Base-by-base conservation (phyloP, 2,797 vertebrate genomes). In the Lagocephalus sceleratus region DNA sequence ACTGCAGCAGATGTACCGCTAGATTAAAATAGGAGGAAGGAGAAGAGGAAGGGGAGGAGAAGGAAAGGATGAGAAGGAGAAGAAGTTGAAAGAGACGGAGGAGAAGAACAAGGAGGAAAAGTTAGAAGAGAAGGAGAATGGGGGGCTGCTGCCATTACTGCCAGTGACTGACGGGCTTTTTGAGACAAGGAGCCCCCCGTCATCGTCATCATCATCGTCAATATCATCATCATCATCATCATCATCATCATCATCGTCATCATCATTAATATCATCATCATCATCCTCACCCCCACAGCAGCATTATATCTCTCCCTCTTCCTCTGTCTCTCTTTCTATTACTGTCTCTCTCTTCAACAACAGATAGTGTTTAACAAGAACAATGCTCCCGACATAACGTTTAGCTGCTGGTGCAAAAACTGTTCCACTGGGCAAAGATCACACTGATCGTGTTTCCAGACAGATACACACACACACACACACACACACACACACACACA, bases 221-320 rank as follows among this genome's bases (percentile, higher is more conserved):
- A n/a, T n/a, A n/a, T n/a, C n/a, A n/a, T n/a, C n/a, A n/a, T n/a
- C n/a, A n/a, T n/a, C n/a, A n/a, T n/a, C n/a, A n/a, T n/a, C n/a
- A n/a, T n/a, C n/a, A n/a, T n/a, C n/a, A n/a, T n/a, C n/a, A n/a
- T n/a, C n/a, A n/a, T n/a, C n/a, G n/a, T n/a, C n/a, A n/a, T n/a
- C n/a, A n/a, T n/a, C n/a, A n/a, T n/a, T n/a, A n/a, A n/a, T n/a
- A n/a, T n/a, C n/a, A n/a, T n/a, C n/a, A n/a, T n/a, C n/a, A n/a
- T 53, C 66, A 21, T 60, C 48, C 63, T 58, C 29, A 66, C 80
- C 81, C 58, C 57, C 42, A 55, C 75, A 54, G 77, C 6, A 42
- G 17, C 78, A 88, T 88, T 83, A 84, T 51, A 40, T 44, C 58
- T 47, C 62, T 50, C 60, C 63, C 60, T 17, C 16, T 54, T 47